Evolutionary conservation across 2,113 vertebrate species (phyloP).

Genomic region (Rhagologus leucostigma): DNA sequence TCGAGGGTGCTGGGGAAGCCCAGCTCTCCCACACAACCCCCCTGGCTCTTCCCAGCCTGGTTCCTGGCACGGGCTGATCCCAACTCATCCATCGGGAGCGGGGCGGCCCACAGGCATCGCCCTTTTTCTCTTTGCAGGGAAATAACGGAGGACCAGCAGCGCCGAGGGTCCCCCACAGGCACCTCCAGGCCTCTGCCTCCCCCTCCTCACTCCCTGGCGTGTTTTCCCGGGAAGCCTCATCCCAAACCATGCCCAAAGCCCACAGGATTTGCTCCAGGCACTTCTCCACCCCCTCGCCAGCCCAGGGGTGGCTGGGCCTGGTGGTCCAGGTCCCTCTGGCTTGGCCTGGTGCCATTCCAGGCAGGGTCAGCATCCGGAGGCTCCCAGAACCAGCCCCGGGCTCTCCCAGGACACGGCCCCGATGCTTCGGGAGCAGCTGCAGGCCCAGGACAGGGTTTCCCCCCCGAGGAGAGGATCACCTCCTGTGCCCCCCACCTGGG

Average conservation of each 20-base stretch:
- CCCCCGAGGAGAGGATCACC: accelerated
- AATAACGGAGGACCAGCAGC: accelerated
- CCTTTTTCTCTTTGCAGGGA: background rate
- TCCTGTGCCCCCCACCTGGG: background rate
- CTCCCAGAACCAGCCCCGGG: background rate
- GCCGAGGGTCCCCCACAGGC: accelerated
- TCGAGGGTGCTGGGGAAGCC: background rate
- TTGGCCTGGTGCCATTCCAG: accelerated
- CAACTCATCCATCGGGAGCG: background rate
- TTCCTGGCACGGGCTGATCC: background rate
- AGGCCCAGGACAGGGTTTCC: no score
- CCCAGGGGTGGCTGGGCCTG: background rate
- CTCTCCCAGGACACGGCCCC: no score
- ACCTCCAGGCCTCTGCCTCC: background rate
- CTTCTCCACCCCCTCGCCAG: accelerated
- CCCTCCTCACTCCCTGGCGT: accelerated
- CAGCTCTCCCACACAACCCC: background rate
- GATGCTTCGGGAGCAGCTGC: accelerated
- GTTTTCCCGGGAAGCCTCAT: background rate
- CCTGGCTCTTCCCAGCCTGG: accelerated
- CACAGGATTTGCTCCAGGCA: accelerated
- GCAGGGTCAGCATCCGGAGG: accelerated
- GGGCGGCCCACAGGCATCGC: background rate
- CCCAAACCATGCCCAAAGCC: background rate
- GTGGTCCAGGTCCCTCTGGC: accelerated